Percentiles rank a stretch among this genome's conserved stretches.
phyloP scores from a whole-genome alignment of 2,888 invertebrate species.

The Priocnemis perturbator region DNA sequence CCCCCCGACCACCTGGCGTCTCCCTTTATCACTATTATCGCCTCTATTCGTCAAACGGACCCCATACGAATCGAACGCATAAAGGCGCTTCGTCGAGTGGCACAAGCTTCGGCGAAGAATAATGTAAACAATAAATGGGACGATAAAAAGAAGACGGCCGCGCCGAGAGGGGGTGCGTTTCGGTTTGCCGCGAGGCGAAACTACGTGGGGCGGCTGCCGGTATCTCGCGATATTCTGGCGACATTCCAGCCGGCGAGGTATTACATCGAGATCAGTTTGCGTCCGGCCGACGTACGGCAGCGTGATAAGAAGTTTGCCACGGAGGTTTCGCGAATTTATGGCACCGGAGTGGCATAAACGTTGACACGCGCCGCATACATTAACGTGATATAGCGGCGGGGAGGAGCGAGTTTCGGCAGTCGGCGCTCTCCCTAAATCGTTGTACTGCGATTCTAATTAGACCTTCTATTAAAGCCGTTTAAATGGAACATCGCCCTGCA shows the following conservation, averaged over 20 bases:
- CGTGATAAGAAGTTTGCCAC: not conserved
- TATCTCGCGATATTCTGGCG: not conserved
- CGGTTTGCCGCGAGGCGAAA: not conserved
- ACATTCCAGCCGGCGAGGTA: not conserved
- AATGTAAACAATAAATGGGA: constrained; percentile 5
- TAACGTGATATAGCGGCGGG: no score
- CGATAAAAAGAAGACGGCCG: not conserved
- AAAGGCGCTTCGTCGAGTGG: not conserved
- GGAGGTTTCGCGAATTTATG: constrained; percentile 3
- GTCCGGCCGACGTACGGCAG: not conserved
- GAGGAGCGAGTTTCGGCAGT: no score
- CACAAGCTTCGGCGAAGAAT: not conserved
- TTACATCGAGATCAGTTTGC: constrained; percentile 5
- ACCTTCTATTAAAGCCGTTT: no score
- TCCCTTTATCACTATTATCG: not conserved
- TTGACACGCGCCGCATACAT: no score
- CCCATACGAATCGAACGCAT: not conserved
- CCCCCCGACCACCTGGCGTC: no score
- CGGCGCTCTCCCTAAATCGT: no score
- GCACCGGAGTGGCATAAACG: not conserved
- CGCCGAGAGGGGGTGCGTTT: not conserved
- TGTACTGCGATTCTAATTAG: no score
- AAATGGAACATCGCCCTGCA: no score
- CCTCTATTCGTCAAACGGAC: not conserved
- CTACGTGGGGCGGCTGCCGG: not conserved